Evolutionary conservation across 1,140 invertebrate species (phyloP), one percentile per base, ranked within the genome.

Genomic region (Achatina immaculata): DNA sequence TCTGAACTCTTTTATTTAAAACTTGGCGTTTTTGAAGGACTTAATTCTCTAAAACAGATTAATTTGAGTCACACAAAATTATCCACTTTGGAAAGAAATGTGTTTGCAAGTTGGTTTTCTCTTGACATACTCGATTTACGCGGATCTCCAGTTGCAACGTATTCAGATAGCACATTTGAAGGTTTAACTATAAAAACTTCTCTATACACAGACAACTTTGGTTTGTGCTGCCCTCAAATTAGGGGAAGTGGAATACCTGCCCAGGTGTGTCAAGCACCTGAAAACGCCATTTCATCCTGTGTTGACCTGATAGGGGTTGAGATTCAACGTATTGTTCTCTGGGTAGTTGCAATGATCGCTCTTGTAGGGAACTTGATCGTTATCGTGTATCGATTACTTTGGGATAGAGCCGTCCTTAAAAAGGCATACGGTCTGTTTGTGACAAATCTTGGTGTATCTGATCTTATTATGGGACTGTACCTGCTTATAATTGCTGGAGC

Each of bases 391-490:
- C 79, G 85, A 34, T 1, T 85, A 19, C 7, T 82, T 24, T 66
- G 73, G 40, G 43, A 75, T 14, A 45, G 34, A 38, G 34, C 24
- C 9, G 34, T 14, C 31, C 68, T 82, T 19, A 74, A 78, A 14
- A 83, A 81, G 55, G 82, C 83, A 28, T 80, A 85, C 80, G 83
- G 82, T 34, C 66, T 85, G 28, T 85, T 89, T 72, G 84, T 89
- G 16, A 81, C 82, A n/a, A 89, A 87, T 82, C 76, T 90, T 19
- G 83, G 81, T 21, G 19, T 86, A 1, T 84, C 88, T 11, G 89
- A 90, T 58, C 82, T 89, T 51, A 73, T 89, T 2, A 90, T 90
- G 89, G 89, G 89, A 3, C 55, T 89, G 0, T 90, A 89, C 69
- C 42, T 90, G 51, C n/a, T 88, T 14, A 84, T 88, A 24, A 89